These are phyloP conservation scores for Scaptomyza parva DNA, from an alignment of 2,888 invertebrate species.

Conservation along the genomic window DNA sequence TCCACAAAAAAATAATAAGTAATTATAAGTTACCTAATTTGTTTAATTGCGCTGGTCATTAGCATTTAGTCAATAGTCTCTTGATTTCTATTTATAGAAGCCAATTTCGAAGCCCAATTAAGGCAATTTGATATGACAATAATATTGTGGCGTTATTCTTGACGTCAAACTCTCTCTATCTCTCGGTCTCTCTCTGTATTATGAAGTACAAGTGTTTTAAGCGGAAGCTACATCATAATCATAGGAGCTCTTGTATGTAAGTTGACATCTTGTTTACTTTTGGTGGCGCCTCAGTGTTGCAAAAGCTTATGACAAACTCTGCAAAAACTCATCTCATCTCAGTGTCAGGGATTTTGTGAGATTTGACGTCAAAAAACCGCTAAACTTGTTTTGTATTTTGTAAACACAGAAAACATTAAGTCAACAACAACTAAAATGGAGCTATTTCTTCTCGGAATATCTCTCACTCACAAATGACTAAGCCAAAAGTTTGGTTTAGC, in stretches of 20 bases:
- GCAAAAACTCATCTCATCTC: neutral
- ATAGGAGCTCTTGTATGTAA: conserved; percentile 35
- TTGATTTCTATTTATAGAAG: conserved; percentile 25
- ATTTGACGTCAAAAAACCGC: conserved; percentile 43
- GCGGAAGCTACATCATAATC: conserved; percentile 35
- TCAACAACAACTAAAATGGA: conserved; percentile 6
- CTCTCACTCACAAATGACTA: conserved; percentile 38
- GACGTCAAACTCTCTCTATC: neutral
- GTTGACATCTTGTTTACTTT: conserved; percentile 35
- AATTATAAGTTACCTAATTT: conserved; percentile 49
- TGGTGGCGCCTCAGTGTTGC: conserved; percentile 26
- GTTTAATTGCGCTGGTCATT: conserved; percentile 59
- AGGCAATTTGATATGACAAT: conserved; percentile 19
- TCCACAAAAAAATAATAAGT: conserved; percentile 32
- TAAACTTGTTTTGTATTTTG: conserved; percentile 50
- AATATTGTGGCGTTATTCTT: conserved; percentile 10
- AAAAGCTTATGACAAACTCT: conserved; percentile 23
- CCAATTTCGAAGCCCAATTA: conserved; percentile 18
- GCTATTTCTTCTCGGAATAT: conserved; percentile 23
- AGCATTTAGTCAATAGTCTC: conserved; percentile 44
- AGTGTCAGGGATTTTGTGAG: conserved; percentile 27
- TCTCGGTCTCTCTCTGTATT: conserved; percentile 1
- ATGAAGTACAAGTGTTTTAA: conserved; percentile 46
- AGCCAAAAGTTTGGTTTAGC: conserved; percentile 17
- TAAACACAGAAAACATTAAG: conserved; percentile 1